phyloP scores from a whole-genome alignment of 2,113 vertebrate genomes.

The Egretta garzetta region DNA sequence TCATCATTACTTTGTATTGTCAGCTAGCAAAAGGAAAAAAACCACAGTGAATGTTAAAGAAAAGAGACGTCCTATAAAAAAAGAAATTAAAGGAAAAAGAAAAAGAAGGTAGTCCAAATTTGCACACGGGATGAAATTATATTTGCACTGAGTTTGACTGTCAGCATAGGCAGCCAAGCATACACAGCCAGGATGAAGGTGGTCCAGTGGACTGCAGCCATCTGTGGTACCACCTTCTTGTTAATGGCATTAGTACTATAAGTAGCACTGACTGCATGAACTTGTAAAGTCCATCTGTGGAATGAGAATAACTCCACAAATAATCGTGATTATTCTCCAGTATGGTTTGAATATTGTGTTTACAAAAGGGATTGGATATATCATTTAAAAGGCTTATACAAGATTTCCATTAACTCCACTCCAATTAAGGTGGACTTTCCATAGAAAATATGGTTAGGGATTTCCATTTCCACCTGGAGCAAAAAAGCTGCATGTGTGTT shows the following conservation, averaged over 20 bases:
- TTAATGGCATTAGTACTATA: neutral
- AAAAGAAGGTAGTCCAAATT: neutral
- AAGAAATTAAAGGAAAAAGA: neutral
- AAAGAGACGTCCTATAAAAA: neutral
- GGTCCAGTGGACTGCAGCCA: neutral
- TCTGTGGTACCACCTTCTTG: rapidly evolving
- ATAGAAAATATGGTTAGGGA: neutral
- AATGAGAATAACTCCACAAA: neutral
- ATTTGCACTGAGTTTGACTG: neutral
- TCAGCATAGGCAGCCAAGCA: neutral
- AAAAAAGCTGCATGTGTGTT: neutral
- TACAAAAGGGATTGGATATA: neutral
- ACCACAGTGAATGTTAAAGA: neutral
- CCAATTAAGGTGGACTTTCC: neutral
- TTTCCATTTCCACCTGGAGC: neutral
- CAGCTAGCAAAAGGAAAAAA: neutral
- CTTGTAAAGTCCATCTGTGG: neutral
- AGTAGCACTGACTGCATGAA: neutral
- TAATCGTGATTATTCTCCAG: neutral
- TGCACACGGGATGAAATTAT: neutral
- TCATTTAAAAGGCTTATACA: neutral
- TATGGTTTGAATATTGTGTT: neutral
- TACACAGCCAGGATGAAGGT: neutral
- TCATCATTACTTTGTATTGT: neutral
- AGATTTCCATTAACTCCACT: neutral